Evolutionary conservation across 2,797 vertebrate species (phyloP), one percentile per base, ranked within the genome.

Genomic region (Lutjanus campechanus): DNA sequence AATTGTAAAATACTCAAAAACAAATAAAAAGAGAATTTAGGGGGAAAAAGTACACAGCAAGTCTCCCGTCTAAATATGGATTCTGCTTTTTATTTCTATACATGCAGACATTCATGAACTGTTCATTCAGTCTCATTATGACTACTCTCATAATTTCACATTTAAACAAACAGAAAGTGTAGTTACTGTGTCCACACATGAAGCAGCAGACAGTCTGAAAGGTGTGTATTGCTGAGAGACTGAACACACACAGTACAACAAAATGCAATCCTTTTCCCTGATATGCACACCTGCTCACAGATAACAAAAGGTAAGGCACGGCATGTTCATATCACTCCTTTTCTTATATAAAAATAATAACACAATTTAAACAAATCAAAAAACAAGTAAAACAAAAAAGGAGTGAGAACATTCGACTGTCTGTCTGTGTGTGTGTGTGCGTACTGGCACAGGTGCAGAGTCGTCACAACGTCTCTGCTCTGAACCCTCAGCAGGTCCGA

Each of bases 221-320:
- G 81, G 67, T 9, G n/a, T 82, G 69, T 83, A 74, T 73, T 81
- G 73, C 82, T 76, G 78, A 78, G 71, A 83, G 53, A 77, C 43
- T 58, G 54, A 76, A 83, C 67, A 83, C 60, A 84, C 70, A 79
- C 72, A 67, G 73, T 29, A 73, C 61, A 79, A 81, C 67, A 60
- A 73, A 82, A 87, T 82, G 81, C 75, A 92, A n/a, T n/a, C 90
- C 82, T 84, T 81, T 83, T 91, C 90, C 89, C 90, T 93, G 93
- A 92, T 89, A 88, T 79, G 82, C 67, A 71, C 78, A 85, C 55
- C 84, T 85, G 85, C 76, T 87, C 3, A 29, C 81, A 85, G 81
- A 88, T 86, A 84, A 87, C 82, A 82, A 85, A 89, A 89, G 84
- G 76, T 95, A 95, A 96, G 94, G 95, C 95, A 96, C 94, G 29